Base-by-base conservation (phyloP, 2,113 vertebrate species). In the Falcunculus frontatus region DNA sequence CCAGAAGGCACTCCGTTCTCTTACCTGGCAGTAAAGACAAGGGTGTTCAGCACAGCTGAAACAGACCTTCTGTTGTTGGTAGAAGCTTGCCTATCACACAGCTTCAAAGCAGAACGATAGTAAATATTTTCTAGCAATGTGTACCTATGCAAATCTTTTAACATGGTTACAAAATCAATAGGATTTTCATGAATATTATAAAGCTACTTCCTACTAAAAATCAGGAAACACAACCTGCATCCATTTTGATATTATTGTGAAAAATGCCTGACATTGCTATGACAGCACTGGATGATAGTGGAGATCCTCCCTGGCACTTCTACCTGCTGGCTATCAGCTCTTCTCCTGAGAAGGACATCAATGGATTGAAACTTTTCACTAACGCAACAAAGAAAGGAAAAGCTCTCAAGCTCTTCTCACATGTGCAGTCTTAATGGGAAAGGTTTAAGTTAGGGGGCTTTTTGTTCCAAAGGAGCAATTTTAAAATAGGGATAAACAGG, bases 381-480 rank as follows among this genome's bases (percentile, higher is more conserved):
- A 8, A 42, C 32, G 5, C 33, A 72, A 62, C 69, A 42, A 63
- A 53, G 37, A 69, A 84, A 77, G 56, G 13, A 84, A 86, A 89
- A 89, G 3, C 39, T 53, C 49, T 89, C 0, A 0, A 93, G 74
- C 15, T 47, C 25, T 78, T 47, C 52, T 94, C 39, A 72, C 7
- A 18, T 22, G 6, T n/a, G 4, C 10, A 70, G 13, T 63, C 47
- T 70, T 49, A 92, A 47, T 20, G 18, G 33, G 29, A 84, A 68
- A 74, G 33, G 4, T 72, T 90, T 64, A 17, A 64, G 26, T 11
- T 42, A 2, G 27, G 4, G 0, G 0, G 0, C 0, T 9, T 33
- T 53, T 72, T 60, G 25, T 68, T 87, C 26, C 26, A 44, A 84
- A 68, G 3, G 17, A 89, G 33, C 53, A 3, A 68, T 79, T 90